These are phyloP conservation scores for Lasioglossum morio DNA, from an alignment of 2,888 invertebrate genomes.

Conservation along the genomic window DNA sequence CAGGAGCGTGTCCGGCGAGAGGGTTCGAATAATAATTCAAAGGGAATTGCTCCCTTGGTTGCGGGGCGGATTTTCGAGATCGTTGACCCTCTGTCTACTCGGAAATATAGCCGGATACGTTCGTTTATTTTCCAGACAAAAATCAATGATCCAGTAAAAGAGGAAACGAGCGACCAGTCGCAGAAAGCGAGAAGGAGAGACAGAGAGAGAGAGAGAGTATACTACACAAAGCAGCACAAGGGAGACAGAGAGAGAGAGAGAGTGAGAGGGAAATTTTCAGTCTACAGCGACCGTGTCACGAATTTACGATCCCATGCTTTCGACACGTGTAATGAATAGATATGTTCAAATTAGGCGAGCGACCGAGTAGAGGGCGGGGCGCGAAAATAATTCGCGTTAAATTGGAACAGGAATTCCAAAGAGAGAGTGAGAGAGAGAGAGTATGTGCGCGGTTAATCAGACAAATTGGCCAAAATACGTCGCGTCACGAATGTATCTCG, in stretches of 20 bases:
- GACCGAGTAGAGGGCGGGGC: neutral
- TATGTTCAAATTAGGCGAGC: constrained; percentile 42
- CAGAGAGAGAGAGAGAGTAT: neutral
- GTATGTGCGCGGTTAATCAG: constrained; percentile 16
- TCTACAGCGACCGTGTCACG: constrained; percentile 29
- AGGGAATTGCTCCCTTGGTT: constrained; percentile 14
- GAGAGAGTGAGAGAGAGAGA: neutral
- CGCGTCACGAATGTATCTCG: neutral
- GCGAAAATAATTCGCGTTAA: constrained; percentile 46
- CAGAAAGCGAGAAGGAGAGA: neutral
- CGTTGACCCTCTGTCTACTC: constrained; percentile 41
- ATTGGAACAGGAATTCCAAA: constrained; percentile 33
- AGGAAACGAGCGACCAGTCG: neutral
- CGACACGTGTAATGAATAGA: constrained; percentile 58
- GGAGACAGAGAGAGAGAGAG: neutral
- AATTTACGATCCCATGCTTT: constrained; percentile 54
- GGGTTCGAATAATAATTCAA: constrained; percentile 7
- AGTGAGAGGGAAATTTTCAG: constrained; percentile 24
- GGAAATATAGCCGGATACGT: constrained; percentile 52
- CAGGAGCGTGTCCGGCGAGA: neutral
- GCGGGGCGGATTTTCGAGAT: constrained; percentile 50
- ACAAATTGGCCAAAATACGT: constrained; percentile 28
- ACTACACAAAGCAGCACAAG: constrained; percentile 5
- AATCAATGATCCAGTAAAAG: constrained; percentile 47
- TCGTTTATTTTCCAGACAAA: constrained; percentile 53